These are phyloP conservation scores for Dasypogon diadema DNA, from an alignment of 2,888 invertebrate genomes.

Conservation along the genomic window DNA sequence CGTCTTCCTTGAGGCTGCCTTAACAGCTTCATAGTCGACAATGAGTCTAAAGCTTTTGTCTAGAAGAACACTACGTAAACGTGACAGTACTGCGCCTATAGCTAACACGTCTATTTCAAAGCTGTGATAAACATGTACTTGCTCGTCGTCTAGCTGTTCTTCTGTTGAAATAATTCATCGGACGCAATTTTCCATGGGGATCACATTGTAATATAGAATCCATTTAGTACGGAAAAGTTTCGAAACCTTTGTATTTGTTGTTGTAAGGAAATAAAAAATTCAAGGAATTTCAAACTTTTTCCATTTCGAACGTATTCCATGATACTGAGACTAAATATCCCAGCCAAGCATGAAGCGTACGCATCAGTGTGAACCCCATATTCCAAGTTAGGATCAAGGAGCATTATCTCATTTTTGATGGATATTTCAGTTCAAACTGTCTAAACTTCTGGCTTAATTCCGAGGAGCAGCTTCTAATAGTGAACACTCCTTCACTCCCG, in stretches of 20 bases:
- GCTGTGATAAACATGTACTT: conserved; percentile 63
- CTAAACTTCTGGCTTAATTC: too few species aligned
- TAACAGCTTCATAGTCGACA: conserved; percentile 63
- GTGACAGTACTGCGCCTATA: conserved; percentile 60
- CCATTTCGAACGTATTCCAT: too few species aligned
- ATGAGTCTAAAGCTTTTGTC: conserved; percentile 60
- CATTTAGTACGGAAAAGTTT: too few species aligned
- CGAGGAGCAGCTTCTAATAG: too few species aligned
- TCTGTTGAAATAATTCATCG: conserved; percentile 62
- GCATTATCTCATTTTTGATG: too few species aligned
- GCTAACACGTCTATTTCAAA: conserved; percentile 66
- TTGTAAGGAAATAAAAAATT: too few species aligned
- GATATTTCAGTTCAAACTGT: too few species aligned
- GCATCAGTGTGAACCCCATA: conserved; percentile 64
- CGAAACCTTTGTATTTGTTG: too few species aligned
- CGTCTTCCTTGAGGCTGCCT: conserved; percentile 60
- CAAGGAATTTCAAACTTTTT: too few species aligned
- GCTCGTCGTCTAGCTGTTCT: conserved; percentile 60
- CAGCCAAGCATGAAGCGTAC: conserved; percentile 60
- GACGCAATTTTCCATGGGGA: conserved; percentile 53
- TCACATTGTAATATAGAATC: conserved; percentile 60
- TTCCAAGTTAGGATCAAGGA: conserved; percentile 57
- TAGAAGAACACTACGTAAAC: conserved; percentile 63
- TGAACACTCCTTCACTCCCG: too few species aligned
- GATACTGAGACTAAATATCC: too few species aligned